phyloP scores from a whole-genome alignment of 1,140 invertebrate species.

The Drosophila sp. region DNA sequence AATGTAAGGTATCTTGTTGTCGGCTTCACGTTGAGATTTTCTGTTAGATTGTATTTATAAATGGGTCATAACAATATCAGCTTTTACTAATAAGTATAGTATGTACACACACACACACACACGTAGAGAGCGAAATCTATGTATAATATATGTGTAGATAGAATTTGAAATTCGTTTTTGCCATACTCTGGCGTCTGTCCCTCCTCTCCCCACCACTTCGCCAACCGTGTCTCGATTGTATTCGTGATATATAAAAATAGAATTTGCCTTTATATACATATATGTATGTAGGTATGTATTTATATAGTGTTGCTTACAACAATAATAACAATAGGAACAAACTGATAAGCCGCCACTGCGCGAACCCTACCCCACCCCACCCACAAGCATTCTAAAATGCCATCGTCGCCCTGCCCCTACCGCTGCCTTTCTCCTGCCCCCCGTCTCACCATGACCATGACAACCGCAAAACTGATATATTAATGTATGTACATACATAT shows the following conservation, averaged over 20 bases:
- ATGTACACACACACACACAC: constrained; percentile 1
- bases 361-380: neutral
- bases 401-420: no score
- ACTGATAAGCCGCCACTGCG: constrained; percentile 1
- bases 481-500: neutral
- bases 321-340: constrained; percentile 9
- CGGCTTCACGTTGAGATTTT: neutral
- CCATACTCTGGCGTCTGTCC: neutral
- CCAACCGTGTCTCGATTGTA: neutral
- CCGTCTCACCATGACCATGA: neutral
- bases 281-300: constrained; percentile 5
- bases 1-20: neutral
- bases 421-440: neutral
- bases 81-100: constrained; percentile 8
- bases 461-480: neutral
- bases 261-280: neutral
- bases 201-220: neutral
- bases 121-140: neutral
- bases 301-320: constrained; percentile 12
- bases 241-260: constrained; percentile 15
- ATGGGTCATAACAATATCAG: constrained; percentile 13
- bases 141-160: constrained; percentile 1
- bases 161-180: constrained; percentile 14
- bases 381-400: neutral
- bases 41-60: neutral